Evolutionary conservation across 2,113 vertebrate species (phyloP).

Genomic region (Pedetes capensis): DNA sequence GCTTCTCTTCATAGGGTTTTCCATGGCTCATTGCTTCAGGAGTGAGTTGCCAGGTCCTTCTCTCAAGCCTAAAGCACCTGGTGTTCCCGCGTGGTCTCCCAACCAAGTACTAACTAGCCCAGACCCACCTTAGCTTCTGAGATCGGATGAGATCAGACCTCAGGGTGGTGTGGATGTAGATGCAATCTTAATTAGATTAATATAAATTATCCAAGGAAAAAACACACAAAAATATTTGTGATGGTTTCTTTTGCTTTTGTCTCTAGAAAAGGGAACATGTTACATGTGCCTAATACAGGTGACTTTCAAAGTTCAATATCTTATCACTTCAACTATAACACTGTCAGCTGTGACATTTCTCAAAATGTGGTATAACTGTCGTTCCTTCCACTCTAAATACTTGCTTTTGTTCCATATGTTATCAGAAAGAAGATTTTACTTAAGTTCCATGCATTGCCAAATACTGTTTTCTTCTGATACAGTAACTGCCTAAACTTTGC

Average conservation of each 20-base stretch:
- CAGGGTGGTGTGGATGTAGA: too few species aligned
- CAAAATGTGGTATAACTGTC: conserved; percentile 26
- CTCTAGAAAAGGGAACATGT: conserved; percentile 62
- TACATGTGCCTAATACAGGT: conserved; percentile 48
- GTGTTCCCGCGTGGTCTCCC: too few species aligned
- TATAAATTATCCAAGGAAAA: conserved; percentile 10
- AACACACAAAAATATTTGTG: conserved; percentile 70
- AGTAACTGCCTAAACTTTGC: conserved; percentile 58
- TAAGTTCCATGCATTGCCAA: conserved; percentile 43
- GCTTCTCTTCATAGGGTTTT: too few species aligned
- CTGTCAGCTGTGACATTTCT: background rate
- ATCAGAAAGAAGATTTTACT: conserved; percentile 57
- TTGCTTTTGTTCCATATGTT: conserved; percentile 76
- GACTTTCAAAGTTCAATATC: conserved; percentile 24
- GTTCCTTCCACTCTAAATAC: conserved; percentile 63
- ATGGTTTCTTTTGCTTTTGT: conserved; percentile 75
- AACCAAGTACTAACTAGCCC: too few species aligned
- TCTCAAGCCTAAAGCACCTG: too few species aligned
- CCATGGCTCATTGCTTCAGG: too few species aligned
- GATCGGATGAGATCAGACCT: too few species aligned
- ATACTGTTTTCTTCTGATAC: conserved; percentile 42
- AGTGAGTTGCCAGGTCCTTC: too few species aligned
- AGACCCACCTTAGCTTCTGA: too few species aligned
- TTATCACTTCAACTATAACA: conserved; percentile 1
- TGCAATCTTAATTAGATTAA: background rate